Conservation (phyloP, 2,113 vertebrate species). For the Malurus melanocephalus region DNA sequence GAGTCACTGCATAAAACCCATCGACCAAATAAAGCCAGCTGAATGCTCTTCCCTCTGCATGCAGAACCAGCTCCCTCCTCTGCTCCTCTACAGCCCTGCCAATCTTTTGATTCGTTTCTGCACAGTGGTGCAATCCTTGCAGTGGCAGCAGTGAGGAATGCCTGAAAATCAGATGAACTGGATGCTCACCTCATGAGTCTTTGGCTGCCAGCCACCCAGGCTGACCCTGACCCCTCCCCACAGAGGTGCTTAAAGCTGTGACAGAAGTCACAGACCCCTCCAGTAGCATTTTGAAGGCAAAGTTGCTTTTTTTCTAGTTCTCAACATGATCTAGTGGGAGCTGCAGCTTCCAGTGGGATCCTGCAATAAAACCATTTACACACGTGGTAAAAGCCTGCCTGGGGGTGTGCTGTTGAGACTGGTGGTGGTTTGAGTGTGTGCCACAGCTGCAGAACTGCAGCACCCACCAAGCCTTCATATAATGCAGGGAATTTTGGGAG, state of each 20-base stretch:
- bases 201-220: background rate
- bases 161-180: background rate
- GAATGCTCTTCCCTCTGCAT: background rate
- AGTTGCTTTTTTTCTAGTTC: background rate
- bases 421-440: rapidly evolving
- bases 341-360: background rate
- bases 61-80: background rate
- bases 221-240: background rate
- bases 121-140: background rate
- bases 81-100: background rate
- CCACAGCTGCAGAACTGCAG: background rate
- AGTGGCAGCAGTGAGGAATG: background rate
- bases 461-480: background rate
- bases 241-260: background rate
- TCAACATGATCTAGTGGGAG: rapidly evolving
- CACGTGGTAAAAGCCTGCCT: background rate
- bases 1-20: background rate
- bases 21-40: background rate
- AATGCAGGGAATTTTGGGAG: background rate
- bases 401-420: background rate
- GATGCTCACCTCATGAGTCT: background rate
- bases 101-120: background rate
- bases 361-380: background rate
- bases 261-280: background rate
- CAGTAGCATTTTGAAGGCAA: background rate